Evolutionary conservation across 2,113 vertebrate genomes (phyloP).

Genomic region (Crotalus horridus): DNA sequence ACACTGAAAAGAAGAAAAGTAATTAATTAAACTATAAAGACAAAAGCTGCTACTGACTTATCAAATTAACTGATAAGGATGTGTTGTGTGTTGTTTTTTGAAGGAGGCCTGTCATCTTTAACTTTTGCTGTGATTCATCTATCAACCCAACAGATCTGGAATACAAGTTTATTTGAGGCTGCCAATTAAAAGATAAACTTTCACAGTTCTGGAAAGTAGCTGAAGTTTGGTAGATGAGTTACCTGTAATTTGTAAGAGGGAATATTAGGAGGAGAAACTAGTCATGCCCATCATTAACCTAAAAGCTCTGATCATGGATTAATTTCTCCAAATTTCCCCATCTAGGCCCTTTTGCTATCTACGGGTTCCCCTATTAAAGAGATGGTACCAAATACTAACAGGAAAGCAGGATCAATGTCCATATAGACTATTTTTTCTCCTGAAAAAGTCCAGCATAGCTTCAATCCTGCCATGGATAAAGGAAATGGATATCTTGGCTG

Average conservation of each 20-base stretch:
- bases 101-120: neutral
- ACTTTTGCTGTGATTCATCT: slow-evolving; percentile 2
- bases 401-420: neutral
- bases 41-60: slow-evolving; percentile 28
- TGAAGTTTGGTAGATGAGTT: neutral
- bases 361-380: neutral
- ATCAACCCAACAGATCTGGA: neutral
- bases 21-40: slow-evolving; percentile 57
- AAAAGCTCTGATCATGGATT: neutral
- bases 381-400: neutral
- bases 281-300: neutral
- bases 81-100: neutral
- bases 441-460: neutral
- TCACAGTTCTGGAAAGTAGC: neutral
- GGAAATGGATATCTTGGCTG: neutral
- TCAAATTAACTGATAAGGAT: neutral
- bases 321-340: neutral
- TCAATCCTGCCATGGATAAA: neutral
- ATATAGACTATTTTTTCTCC: neutral
- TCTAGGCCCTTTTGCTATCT: neutral
- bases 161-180: neutral
- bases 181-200: neutral
- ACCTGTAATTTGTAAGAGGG: neutral
- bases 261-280: neutral
- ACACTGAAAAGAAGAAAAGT: neutral